phyloP scores from a whole-genome alignment of 2,797 vertebrate species.

The Etheostoma perlongum region DNA sequence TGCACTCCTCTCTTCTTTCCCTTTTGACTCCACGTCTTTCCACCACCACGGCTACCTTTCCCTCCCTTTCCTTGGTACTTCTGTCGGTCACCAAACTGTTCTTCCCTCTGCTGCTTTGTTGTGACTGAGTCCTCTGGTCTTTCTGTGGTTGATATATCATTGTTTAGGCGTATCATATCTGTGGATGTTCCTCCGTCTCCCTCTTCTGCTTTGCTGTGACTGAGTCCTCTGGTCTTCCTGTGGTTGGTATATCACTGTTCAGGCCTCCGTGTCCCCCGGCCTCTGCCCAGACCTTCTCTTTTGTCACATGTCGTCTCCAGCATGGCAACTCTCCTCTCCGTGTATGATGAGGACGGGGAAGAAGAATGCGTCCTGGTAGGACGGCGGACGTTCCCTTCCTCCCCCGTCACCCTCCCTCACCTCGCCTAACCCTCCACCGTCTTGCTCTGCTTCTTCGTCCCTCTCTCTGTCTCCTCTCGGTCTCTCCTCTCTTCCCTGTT shows the following conservation, averaged over 20 bases:
- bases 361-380: slow-evolving; percentile 88
- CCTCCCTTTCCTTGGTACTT: neutral
- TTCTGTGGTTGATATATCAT: neutral
- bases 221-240: too few species aligned
- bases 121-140: slow-evolving; percentile 20
- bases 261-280: slow-evolving; percentile 30
- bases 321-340: slow-evolving; percentile 88
- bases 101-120: slow-evolving; percentile 19
- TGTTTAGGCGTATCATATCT: too few species aligned
- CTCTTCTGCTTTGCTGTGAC: neutral
- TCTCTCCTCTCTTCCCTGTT: slow-evolving; percentile 56
- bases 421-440: slow-evolving; percentile 68
- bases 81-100: slow-evolving; percentile 15
- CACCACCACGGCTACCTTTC: neutral
- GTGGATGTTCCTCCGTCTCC: slow-evolving; percentile 10
- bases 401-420: slow-evolving; percentile 63
- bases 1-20: slow-evolving; percentile 7
- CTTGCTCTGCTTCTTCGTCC: slow-evolving; percentile 72
- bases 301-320: slow-evolving; percentile 82
- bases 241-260: too few species aligned
- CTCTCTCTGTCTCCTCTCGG: slow-evolving; percentile 67
- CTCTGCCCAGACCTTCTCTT: slow-evolving; percentile 24
- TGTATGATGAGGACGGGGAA: slow-evolving; percentile 88
- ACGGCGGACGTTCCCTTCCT: slow-evolving; percentile 81
- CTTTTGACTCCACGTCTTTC: neutral